Evolutionary conservation across 2,797 vertebrate species (phyloP).

Genomic region (Chaetodon trifasciatus): DNA sequence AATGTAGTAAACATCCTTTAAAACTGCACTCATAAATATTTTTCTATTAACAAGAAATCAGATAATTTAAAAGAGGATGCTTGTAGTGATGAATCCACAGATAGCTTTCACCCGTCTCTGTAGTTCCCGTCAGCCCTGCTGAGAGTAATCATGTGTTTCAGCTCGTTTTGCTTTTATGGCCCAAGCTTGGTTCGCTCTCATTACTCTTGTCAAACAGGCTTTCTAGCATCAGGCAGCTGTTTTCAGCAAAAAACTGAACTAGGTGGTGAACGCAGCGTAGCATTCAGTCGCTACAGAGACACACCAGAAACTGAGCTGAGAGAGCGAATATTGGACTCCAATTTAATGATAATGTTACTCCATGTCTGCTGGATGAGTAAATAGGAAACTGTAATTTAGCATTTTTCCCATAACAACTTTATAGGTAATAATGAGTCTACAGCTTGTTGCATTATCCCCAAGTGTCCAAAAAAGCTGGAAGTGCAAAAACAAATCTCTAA

Average conservation of each 20-base stretch:
- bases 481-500: neutral
- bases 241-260: neutral
- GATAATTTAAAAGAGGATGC: neutral
- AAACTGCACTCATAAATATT: neutral
- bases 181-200: neutral
- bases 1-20: neutral
- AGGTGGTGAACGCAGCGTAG: neutral
- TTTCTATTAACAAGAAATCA: neutral
- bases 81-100: neutral
- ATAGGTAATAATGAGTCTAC: neutral
- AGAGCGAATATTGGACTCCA: neutral
- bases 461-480: neutral
- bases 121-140: neutral
- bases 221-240: neutral
- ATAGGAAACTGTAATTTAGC: neutral
- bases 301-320: too few relatives aligned
- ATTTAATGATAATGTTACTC: neutral
- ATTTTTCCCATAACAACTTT: neutral
- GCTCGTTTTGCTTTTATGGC: neutral
- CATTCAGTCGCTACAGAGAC: neutral
- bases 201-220: neutral
- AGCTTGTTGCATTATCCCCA: neutral
- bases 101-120: neutral
- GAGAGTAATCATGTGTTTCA: neutral
- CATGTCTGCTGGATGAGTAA: neutral